Percentiles rank a stretch among this genome's conserved stretches.
These are phyloP conservation scores for Cacatua alba DNA, from an alignment of 2,113 vertebrate species.

Conservation along the genomic window DNA sequence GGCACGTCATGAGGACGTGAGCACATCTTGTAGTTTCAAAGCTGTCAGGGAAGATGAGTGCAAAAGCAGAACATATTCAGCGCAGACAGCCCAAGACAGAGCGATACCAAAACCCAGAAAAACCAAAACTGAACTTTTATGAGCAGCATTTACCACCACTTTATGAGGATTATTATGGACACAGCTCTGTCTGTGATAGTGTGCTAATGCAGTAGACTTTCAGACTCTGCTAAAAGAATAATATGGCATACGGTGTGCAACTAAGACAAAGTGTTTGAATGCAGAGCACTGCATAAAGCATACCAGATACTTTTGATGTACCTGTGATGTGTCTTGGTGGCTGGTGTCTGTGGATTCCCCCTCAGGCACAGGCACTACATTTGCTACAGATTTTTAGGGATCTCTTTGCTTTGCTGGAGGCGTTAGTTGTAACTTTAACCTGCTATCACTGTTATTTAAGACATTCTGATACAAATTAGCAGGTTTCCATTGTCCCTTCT, in stretches of 20 bases:
- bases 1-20: neutral
- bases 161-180: neutral
- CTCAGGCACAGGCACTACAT: neutral
- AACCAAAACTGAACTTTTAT: neutral
- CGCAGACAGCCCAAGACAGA: neutral
- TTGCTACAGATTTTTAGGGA: neutral
- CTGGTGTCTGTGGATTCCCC: neutral
- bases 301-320: neutral
- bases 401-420: neutral
- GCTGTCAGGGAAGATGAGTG: neutral
- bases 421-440: neutral
- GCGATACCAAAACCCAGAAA: neutral
- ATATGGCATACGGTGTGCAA: neutral
- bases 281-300: neutral
- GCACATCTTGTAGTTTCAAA: neutral
- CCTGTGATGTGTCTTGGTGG: neutral
- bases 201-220: neutral
- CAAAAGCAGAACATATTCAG: neutral
- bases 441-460: neutral
- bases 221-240: neutral
- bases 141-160: neutral
- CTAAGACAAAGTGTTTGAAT: neutral
- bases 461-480: neutral
- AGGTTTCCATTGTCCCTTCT: neutral
- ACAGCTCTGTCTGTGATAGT: neutral